Percentiles rank a stretch among this genome's conserved stretches.
Evolutionary conservation across 2,113 vertebrate species (phyloP).

Genomic region (Propithecus coquereli): DNA sequence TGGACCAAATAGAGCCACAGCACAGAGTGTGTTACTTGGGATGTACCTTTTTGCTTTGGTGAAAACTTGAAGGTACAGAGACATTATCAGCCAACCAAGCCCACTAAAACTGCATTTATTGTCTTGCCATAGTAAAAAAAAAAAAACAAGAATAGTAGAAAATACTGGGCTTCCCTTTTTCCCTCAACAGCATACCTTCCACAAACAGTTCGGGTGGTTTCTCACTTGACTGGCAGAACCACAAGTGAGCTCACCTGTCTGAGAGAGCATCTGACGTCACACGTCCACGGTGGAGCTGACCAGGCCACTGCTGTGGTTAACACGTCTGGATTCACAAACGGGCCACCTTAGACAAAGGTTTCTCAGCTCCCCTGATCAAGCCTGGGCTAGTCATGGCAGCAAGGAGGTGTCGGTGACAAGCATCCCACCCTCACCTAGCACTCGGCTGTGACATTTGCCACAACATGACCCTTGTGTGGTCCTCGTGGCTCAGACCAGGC

Average conservation of each 20-base stretch:
- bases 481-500: background rate
- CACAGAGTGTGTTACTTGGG: too few species aligned
- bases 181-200: background rate
- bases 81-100: background rate
- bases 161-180: background rate
- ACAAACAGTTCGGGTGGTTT: background rate
- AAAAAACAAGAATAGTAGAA: background rate
- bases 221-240: background rate
- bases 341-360: background rate
- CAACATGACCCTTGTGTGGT: accelerated
- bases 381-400: background rate
- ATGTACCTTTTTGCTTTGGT: background rate
- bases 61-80: background rate
- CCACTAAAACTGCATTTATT: background rate
- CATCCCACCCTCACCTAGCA: accelerated
- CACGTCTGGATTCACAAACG: background rate
- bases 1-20: background rate
- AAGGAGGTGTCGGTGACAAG: background rate
- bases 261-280: background rate
- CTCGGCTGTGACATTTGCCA: background rate
- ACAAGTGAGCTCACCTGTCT: accelerated
- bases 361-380: background rate
- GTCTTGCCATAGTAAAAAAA: background rate
- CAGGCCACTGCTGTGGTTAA: background rate
- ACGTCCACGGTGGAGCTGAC: accelerated